phyloP scores from a whole-genome alignment of 2,888 invertebrate genomes.

The Aspidiotus destructor region DNA sequence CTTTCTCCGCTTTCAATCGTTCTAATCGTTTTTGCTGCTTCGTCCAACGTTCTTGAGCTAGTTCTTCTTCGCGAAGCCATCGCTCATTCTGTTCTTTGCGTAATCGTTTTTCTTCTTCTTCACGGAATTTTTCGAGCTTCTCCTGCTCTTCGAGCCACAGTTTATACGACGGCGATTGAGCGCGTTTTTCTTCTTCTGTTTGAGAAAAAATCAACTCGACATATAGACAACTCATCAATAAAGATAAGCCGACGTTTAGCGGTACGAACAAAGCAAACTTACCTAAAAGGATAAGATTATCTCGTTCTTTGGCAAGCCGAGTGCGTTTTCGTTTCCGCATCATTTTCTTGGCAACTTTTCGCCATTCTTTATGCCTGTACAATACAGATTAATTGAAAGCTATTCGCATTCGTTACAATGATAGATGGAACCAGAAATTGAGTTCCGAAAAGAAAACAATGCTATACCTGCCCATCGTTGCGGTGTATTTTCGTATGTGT shows the following conservation, averaged over 20 bases:
- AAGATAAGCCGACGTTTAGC: not conserved
- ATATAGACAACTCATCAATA: not conserved
- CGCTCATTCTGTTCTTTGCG: conserved; percentile 51
- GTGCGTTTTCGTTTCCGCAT: conserved; percentile 59
- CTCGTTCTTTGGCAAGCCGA: conserved; percentile 50
- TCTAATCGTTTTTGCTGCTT: conserved; percentile 51
- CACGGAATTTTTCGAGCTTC: conserved; percentile 47
- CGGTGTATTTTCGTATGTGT: no score
- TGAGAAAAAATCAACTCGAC: not conserved
- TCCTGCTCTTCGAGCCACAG: conserved; percentile 49
- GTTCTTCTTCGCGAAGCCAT: conserved; percentile 58
- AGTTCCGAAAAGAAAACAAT: no score
- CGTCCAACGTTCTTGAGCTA: conserved; percentile 55
- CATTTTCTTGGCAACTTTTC: conserved; percentile 60
- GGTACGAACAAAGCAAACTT: conserved; percentile 24
- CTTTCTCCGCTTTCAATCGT: conserved; percentile 48
- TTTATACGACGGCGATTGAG: conserved; percentile 47
- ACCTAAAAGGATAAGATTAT: conserved; percentile 45
- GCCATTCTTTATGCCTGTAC: conserved; percentile 48
- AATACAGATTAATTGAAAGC: not conserved
- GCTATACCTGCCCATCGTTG: no score
- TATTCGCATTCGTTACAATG: no score
- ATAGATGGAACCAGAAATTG: no score
- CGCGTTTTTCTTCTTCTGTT: conserved; percentile 42
- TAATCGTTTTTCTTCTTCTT: conserved; percentile 49